Evolutionary conservation across 1,140 invertebrate species (phyloP), one percentile per base, ranked within the genome.

Genomic region (Mamestra configurata): DNA sequence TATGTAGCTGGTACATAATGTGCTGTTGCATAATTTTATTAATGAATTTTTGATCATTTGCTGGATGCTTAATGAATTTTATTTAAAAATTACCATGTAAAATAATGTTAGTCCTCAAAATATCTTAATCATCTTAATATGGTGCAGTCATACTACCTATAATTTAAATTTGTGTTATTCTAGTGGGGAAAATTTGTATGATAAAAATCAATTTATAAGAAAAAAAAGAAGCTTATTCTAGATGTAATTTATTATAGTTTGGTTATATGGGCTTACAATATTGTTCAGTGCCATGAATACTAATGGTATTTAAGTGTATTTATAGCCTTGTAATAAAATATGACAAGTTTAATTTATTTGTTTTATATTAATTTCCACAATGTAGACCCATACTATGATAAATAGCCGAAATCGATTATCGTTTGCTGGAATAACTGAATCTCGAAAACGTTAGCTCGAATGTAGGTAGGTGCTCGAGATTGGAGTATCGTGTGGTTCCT

Each of bases 1-100:
- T 91, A 84, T 82, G 76, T 89, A 71, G 79, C 86, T 77, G 84
- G 90, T 57, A 89, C 86, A 88, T 93, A 90, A 86, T 76, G 61
- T 79, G 35, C 80, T 77, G 46, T 78, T 13, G 40, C 49, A 31
- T 75, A 64, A 72, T 73, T 79, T 59, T 24, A 75, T 82, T 66
- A 78, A 55, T 82, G 70, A 76, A 59, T 66, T 82, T 72, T 43
- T 68, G 71, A 79, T 78, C 51, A 77, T 78, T 75, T 76, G 83
- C 73, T 83, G 77, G 55, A 79, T 79, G 77, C 71, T 64, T 80
- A 73, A 77, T 77, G 31, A 84, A 82, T 35, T 77, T 71, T 35
- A 71, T 71, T 71, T 24, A 31, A 51, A 71, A 66, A 37, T 66
- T 20, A 66, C 37, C 13, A 57, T 53, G 18, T 27, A 24, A 22